Evolutionary conservation across 2,797 vertebrate species (phyloP), one percentile per base, ranked within the genome.

Genomic region (Orestias chungarensis): DNA sequence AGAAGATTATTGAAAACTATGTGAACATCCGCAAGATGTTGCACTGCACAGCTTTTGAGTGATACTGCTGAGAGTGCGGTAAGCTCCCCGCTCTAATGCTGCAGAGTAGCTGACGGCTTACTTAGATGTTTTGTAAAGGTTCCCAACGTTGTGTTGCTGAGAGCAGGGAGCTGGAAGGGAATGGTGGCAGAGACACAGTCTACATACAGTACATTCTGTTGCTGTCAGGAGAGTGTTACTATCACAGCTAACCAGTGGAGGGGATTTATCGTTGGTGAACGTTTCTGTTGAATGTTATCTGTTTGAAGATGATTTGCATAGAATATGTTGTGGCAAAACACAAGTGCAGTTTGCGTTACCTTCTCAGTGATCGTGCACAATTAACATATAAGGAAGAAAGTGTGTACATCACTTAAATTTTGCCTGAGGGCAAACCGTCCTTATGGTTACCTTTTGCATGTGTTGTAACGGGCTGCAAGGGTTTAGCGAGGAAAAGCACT

Each of bases 191-290:
- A 66, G 18, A 40, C 33, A 14, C 35, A 3, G 71, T 38, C 72
- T 57, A 73, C 88, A 86, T 89, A 81, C 83, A 90, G 86, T 76
- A 86, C 87, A 86, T 86, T 89, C 84, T 88, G 80, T 84, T 65
- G 68, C 79, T 59, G 66, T 40, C 23, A n/a, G 74, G 64, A 74
- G 72, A 72, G 78, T 68, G 74, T 76, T 61, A 25, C 69, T 52
- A 42, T 79, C 79, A 59, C 79, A 55, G 81, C 65, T 78, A 65
- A 79, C 55, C 15, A 7, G 68, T 73, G 66, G 71, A 43, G 71
- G 68, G 73, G 75, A 66, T 75, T 40, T 27, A 31, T 33, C 33
- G 64, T 50, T 50, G 76, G 72, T 73, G 66, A 73, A 57, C 31
- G 14, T 33, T 70, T 74, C 55, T 61, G 55, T 59, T 59, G 10